phyloP scores from a whole-genome alignment of 2,797 vertebrate species.

The Bradypodion pumilum region DNA sequence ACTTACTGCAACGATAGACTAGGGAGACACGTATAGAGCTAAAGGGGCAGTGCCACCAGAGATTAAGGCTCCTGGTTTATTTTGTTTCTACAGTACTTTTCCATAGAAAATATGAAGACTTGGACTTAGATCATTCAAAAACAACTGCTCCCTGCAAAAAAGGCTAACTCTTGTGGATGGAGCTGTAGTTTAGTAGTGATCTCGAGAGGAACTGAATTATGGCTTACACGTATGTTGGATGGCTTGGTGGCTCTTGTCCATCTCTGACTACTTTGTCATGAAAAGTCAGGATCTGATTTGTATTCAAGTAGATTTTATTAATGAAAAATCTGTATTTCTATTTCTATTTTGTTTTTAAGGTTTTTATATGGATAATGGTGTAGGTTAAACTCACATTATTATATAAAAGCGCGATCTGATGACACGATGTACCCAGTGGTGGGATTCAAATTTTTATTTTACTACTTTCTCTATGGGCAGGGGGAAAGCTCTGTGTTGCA shows the following conservation, averaged over 20 bases:
- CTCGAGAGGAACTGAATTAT: background rate
- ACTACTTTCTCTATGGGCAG: no score
- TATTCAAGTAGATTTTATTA: no score
- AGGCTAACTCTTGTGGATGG: background rate
- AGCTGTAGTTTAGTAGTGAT: background rate
- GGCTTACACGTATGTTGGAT: background rate
- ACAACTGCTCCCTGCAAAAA: background rate
- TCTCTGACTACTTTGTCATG: background rate
- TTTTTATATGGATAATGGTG: background rate
- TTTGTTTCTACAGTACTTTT: conserved; percentile 20
- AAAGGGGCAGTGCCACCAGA: conserved; percentile 1
- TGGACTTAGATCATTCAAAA: background rate
- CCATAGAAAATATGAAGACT: conserved; percentile 8
- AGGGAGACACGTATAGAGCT: background rate
- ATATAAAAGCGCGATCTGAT: background rate
- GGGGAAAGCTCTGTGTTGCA: no score
- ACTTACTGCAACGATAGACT: conserved; percentile 37
- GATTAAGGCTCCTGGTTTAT: conserved; percentile 11
- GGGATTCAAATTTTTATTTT: no score
- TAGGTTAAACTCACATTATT: background rate
- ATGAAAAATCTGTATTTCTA: background rate
- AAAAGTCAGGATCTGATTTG: background rate
- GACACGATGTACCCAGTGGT: no score
- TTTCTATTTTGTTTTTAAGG: background rate
- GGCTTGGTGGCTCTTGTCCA: no score